Evolutionary conservation across 1,140 invertebrate genomes (phyloP), one percentile per base, ranked within the genome.

Genomic region (Lerema accius): DNA sequence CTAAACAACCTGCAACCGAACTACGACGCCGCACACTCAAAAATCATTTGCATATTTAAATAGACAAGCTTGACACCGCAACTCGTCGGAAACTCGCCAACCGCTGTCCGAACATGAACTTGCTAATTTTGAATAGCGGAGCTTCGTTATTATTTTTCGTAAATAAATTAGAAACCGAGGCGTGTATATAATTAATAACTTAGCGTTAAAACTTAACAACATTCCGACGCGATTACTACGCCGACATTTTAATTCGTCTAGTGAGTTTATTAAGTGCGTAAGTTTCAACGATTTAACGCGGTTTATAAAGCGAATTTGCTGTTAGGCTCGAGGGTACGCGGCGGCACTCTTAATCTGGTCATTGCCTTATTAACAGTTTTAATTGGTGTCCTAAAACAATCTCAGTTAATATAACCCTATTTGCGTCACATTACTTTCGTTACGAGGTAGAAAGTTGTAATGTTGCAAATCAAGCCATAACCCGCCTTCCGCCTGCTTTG

Each of bases 41-140:
- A 82, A 85, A 84, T 81, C 65, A 86, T 89, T 89, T 83, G 70
- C 81, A 85, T 86, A 86, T 82, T 82, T 80, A 82, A 82, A 85
- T 80, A 82, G 69, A 71, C 59, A 63, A 73, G 60, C 64, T 49
- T 63, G 67, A 70, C 69, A 67, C 67, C 62, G 53, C 66, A 59
- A 67, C 61, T 71, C 59, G 55, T 37, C 60, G 67, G 67, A 59
- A 77, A 70, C 61, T 37, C 60, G 65, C 68, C 62, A 77, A 70
- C 61, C 55, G 28, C 39, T 48, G 51, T 40, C 51, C 51, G 48
- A 43, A 67, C 62, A 69, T 71, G 67, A 77, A 82, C 66, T 80
- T 78, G 68, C 77, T 77, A 78, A 80, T 74, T 74, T 63, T 77
- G 72, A 80, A 82, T 76, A 75, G 71, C 63, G 56, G 42, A 65